Conservation (phyloP, 2,113 vertebrate species). For the Pomatostomus ruficeps region DNA sequence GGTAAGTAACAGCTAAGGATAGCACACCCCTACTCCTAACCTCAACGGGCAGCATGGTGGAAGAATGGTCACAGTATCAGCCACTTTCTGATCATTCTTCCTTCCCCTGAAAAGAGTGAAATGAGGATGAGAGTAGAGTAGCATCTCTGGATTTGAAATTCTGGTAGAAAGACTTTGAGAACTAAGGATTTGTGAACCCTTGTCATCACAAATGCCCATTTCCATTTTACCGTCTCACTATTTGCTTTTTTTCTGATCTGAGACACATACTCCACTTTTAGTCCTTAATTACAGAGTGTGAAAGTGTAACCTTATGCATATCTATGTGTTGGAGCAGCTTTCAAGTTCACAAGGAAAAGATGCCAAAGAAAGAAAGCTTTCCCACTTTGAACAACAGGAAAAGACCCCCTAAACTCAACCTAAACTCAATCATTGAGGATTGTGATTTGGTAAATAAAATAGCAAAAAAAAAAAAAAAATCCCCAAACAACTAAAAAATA, state of each 20-base stretch:
- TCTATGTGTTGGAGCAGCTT: background rate
- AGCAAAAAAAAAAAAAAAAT: fast-evolving
- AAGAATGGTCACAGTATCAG: background rate
- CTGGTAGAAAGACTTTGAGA: background rate
- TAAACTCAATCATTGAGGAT: background rate
- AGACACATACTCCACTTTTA: background rate
- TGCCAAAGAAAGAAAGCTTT: background rate
- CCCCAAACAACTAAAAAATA: background rate
- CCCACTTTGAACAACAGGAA: background rate
- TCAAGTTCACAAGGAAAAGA: background rate
- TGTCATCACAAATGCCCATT: background rate
- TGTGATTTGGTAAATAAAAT: background rate
- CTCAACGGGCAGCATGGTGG: background rate
- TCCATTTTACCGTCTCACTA: background rate
- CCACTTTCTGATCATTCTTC: background rate
- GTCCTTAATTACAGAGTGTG: background rate
- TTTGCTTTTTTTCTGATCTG: background rate
- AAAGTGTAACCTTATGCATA: background rate
- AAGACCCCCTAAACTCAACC: background rate
- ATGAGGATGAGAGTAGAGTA: background rate
- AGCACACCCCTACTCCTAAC: background rate
- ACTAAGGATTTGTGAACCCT: background rate
- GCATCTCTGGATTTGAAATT: background rate
- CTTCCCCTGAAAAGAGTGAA: background rate
- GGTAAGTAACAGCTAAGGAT: background rate